Base-by-base conservation (phyloP, 1,140 invertebrate genomes). In the Caenorhabditis remanei region DNA sequence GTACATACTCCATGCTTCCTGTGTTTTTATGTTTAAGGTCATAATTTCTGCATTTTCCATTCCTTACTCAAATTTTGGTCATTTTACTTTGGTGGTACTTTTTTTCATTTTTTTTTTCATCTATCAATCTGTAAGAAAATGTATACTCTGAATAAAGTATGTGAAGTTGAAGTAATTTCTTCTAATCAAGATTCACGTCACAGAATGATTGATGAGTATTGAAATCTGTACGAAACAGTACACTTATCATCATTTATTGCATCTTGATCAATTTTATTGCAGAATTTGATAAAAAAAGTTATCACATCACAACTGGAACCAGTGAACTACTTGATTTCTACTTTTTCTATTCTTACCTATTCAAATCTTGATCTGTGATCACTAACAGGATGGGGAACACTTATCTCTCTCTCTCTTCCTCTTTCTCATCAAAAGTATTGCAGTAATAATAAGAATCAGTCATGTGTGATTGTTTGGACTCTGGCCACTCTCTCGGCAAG, bases 371-470 rank as follows among this genome's bases (percentile, higher is more conserved):
- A 63, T 63, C 24, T 63, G 24, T 63, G 61, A 32, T 63, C 61
- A 9, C 11, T 32, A 21, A 32, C 11, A 11, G 7, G 11, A 63
- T 53, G 50, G 65, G 14, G 65, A 71, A 71, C 65, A 46, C 65
- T 71, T 71, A 43, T 41, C 8, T 71, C 40, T 43, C 19, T 61
- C 9, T 4, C n/a, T n/a, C 56, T 1, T 61, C 4, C 32, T 32
- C 32, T 32, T 32, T 2, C n/a, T n/a, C n/a, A n/a, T n/a, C n/a
- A n/a, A 32, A 32, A n/a, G 21, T 53, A 61, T 9, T 71, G 65
- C 65, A 71, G 65, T 71, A 71, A 71, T 71, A 71, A 71, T n/a
- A 41, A 71, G 40, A 71, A 71, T 71, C 65, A 71, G 65, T 71
- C 65, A 71, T 46, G 40, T 71, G 65, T 46, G 65, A 71, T 71